These are phyloP conservation scores for Melospiza georgiana DNA, from an alignment of 2,113 vertebrate genomes.

Conservation along the genomic window DNA sequence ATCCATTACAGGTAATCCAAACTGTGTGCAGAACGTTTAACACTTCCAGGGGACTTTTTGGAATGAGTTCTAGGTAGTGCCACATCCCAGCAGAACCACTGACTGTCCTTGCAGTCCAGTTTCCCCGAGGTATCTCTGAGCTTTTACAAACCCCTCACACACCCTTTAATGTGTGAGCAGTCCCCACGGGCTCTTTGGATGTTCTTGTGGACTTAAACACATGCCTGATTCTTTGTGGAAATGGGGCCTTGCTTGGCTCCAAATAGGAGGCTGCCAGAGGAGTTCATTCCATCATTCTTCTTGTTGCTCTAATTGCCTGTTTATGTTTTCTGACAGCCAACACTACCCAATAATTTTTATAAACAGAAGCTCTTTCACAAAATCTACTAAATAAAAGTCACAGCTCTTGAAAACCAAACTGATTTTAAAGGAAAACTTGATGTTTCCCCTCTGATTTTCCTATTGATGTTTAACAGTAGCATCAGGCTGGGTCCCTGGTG, in stretches of 20 bases:
- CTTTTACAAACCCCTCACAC: background rate
- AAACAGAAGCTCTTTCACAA: conserved; percentile 48
- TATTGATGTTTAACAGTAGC: conserved; percentile 3
- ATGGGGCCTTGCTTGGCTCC: background rate
- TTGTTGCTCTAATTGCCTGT: conserved; percentile 59
- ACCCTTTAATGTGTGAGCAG: background rate
- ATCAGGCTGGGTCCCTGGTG: conserved; percentile 14
- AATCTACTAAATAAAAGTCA: conserved; percentile 34
- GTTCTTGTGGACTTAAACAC: background rate
- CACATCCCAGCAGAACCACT: background rate
- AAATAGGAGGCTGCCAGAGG: background rate
- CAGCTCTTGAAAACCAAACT: conserved; percentile 33
- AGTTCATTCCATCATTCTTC: background rate
- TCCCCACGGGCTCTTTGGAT: background rate
- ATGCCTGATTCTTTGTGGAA: background rate
- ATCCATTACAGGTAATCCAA: background rate
- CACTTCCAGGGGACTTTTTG: background rate
- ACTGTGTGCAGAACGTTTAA: background rate
- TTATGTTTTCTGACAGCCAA: conserved; percentile 62
- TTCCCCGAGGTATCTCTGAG: background rate
- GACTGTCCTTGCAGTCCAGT: accelerated
- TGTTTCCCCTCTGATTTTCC: conserved; percentile 28
- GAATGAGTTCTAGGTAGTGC: background rate
- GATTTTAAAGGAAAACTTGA: conserved; percentile 37
- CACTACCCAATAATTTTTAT: conserved; percentile 59